Evolutionary conservation across 2,113 vertebrate species (phyloP), one percentile per base, ranked within the genome.

Genomic region (Naja naja): DNA sequence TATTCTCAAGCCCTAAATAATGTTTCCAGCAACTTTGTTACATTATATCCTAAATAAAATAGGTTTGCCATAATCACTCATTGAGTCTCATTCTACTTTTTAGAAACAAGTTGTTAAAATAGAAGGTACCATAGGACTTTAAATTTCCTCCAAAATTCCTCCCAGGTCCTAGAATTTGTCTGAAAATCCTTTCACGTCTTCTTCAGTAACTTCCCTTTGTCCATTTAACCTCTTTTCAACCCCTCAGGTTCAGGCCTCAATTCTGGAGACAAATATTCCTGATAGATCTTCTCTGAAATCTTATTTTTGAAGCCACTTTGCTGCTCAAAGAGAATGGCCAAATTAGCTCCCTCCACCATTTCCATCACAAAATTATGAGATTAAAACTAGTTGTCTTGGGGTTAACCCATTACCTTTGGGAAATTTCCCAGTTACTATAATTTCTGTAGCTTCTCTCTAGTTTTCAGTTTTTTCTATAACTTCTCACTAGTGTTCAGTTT

Each of bases 1-100:
- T 64, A 27, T 7, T 58, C 74, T 0, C 34, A 14, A 20, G 3
- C 43, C 74, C 0, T 0, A 10, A 47, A 54, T 1, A 49, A 8
- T 0, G 49, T 92, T 93, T 2, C 30, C 89, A 58, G 27, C 6
- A 85, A 55, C n/a, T 74, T 69, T 88, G 25, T 60, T 43, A 47
- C 14, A 20, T 55, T 47, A 23, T 89, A 30, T 16, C 18, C 39
- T 90, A 89, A 52, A 87, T 16, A 49, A 89, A 56, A 7, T 53
- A 88, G 90, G 90, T 9, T 45, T 93, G 54, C 90, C 91, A 91
- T 30, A 60, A 92, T 39, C 25, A 56, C 25, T 52, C 34, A 39
- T 39, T 34, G 14, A 7, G 5, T 20, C 14, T 20, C n/a, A 39
- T 34, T 39, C 14, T 74, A n/a, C 69, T 74, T 74, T 74, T 74